phyloP scores from a whole-genome alignment of 2,888 invertebrate genomes.

The Phytoseiulus persimilis region DNA sequence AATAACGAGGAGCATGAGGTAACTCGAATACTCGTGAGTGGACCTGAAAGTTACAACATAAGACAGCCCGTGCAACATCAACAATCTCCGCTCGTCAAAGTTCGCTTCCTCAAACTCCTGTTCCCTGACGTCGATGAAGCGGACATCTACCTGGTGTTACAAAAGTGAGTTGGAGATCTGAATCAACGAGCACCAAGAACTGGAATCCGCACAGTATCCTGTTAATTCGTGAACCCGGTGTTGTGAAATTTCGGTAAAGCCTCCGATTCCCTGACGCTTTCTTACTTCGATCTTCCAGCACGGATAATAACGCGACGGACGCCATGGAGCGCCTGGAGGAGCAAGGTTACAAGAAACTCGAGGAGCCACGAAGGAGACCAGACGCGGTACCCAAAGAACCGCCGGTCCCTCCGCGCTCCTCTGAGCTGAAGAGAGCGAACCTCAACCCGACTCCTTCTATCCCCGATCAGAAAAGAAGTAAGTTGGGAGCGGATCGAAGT shows the following conservation, averaged over 20 bases:
- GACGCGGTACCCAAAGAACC: conserved; percentile 47
- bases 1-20: conserved; percentile 46
- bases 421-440: conserved; percentile 43
- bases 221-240: too few relatives aligned
- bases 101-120: conserved; percentile 74
- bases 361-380: conserved; percentile 56
- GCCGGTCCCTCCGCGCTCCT: conserved; percentile 42
- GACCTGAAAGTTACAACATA: conserved; percentile 40
- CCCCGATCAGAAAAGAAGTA: conserved; percentile 6
- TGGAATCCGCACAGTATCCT: too few relatives aligned
- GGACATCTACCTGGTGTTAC: conserved; percentile 61
- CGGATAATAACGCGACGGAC: conserved; percentile 81
- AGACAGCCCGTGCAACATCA: conserved; percentile 40
- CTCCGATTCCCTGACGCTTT: too few relatives aligned
- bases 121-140: conserved; percentile 85
- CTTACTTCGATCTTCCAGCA: conserved; percentile 56
- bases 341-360: conserved; percentile 73
- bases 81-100: conserved; percentile 46
- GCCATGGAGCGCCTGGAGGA: conserved; percentile 70
- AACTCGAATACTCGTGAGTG: conserved; percentile 44
- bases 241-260: too few relatives aligned
- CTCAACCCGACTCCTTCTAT: conserved; percentile 44
- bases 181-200: too few relatives aligned
- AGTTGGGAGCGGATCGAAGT: conserved; percentile 37
- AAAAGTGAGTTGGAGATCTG: conserved; percentile 43